Conservation (phyloP, 2,888 invertebrate genomes). For the Acholoe squamosa region DNA sequence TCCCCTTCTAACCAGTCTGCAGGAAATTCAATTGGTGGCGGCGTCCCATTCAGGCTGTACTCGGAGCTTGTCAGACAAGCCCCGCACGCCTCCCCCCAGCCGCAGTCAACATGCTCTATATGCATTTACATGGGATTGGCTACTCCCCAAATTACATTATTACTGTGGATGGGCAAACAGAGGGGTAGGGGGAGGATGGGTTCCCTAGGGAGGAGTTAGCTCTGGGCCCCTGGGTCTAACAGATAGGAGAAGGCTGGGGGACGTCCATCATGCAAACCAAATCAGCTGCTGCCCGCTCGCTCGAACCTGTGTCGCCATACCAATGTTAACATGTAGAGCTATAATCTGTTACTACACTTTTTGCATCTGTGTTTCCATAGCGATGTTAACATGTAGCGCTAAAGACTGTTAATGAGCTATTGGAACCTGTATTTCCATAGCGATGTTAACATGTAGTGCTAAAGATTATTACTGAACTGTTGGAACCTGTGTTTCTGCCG, state of each 20-base stretch:
- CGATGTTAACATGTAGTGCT: too few relatives aligned
- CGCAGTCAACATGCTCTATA: background rate
- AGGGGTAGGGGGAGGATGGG: background rate
- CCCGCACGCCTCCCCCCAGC: background rate
- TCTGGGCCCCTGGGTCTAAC: background rate
- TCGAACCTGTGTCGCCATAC: too few relatives aligned
- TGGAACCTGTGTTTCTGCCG: too few relatives aligned
- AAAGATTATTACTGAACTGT: too few relatives aligned
- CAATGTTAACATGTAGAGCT: too few relatives aligned
- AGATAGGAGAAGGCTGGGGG: background rate
- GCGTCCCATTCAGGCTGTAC: background rate
- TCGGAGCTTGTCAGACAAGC: background rate
- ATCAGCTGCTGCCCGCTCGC: background rate
- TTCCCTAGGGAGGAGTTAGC: background rate
- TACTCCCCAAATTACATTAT: background rate
- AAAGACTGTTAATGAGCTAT: too few relatives aligned
- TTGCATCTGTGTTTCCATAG: too few relatives aligned
- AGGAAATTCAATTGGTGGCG: slow-evolving; percentile 7
- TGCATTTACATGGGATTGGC: slow-evolving; percentile 17
- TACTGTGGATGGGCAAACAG: background rate
- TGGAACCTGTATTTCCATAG: too few relatives aligned
- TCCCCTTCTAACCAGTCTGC: background rate
- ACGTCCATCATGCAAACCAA: slow-evolving; percentile 1
- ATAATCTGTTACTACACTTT: too few relatives aligned
- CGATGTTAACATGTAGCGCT: too few relatives aligned